These are phyloP conservation scores for Zosterops borbonicus DNA, from an alignment of 2,113 vertebrate genomes.

Conservation along the genomic window DNA sequence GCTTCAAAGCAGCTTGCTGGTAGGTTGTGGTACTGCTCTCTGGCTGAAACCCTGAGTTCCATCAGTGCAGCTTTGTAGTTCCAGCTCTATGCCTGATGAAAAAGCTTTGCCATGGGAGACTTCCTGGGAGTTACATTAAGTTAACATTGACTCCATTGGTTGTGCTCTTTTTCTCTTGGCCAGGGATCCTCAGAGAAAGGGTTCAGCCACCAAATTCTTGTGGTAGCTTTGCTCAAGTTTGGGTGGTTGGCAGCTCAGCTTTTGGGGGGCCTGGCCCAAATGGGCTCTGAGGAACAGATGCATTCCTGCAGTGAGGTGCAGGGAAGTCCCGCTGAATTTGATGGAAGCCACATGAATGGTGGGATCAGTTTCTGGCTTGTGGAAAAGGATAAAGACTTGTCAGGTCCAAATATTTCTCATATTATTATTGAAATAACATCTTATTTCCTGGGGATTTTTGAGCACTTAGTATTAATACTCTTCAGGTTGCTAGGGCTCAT, in stretches of 20 bases:
- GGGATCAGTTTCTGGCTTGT: not conserved
- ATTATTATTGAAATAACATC: not conserved
- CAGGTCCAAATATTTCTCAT: not conserved
- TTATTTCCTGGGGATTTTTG: not conserved
- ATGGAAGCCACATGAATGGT: not conserved
- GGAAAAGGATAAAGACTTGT: not conserved
- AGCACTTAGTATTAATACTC: not conserved
- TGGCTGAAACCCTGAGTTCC: not conserved
- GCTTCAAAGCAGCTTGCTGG: not conserved
- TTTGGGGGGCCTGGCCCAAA: not conserved
- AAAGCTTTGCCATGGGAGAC: not conserved
- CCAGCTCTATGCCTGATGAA: not conserved
- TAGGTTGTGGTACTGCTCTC: not conserved
- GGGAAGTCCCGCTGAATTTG: not conserved
- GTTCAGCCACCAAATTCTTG: not conserved
- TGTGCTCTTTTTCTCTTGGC: accelerated
- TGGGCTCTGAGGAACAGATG: not conserved
- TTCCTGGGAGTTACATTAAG: not conserved
- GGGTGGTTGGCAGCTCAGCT: not conserved
- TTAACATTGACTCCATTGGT: not conserved
- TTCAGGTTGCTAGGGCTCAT: not conserved
- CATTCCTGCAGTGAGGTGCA: not conserved
- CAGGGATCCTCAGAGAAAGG: not conserved
- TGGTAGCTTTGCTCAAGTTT: not conserved
- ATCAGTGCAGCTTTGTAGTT: not conserved